Conservation (phyloP, 2,113 vertebrate genomes). For the Corythoichthys haematopterus region DNA sequence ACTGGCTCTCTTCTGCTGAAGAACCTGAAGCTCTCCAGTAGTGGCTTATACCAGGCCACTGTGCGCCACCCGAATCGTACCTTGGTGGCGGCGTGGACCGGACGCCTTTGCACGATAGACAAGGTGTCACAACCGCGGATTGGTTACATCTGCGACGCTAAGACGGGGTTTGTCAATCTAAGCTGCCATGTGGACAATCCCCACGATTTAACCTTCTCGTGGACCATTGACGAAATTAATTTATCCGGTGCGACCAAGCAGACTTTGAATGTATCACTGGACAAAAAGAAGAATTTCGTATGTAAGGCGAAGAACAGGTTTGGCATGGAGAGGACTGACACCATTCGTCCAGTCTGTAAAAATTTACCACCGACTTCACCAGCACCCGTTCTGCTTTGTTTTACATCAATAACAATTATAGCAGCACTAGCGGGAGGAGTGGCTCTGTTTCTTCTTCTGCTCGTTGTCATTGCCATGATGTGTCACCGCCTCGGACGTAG, state of each 20-base stretch:
- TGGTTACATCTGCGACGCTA: slow-evolving; percentile 37
- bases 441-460: slow-evolving; percentile 40
- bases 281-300: slow-evolving; percentile 21
- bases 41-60: slow-evolving; percentile 35
- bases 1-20: slow-evolving; percentile 44
- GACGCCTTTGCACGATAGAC: slow-evolving; percentile 39
- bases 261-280: slow-evolving; percentile 38
- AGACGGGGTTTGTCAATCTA: slow-evolving; percentile 24
- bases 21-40: slow-evolving; percentile 24
- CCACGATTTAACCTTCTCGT: slow-evolving; percentile 37
- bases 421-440: slow-evolving; percentile 28
- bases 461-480: slow-evolving; percentile 18
- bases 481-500: slow-evolving; percentile 16
- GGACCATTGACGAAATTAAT: slow-evolving; percentile 31
- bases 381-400: slow-evolving; percentile 18
- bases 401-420: slow-evolving; percentile 9
- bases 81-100: neutral
- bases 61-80: slow-evolving; percentile 4
- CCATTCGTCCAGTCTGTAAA: slow-evolving; percentile 32
- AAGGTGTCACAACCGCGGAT: slow-evolving; percentile 49
- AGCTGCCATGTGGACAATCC: slow-evolving; percentile 26
- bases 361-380: neutral
- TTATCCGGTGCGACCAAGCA: slow-evolving; percentile 29
- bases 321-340: slow-evolving; percentile 38
- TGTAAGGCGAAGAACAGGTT: slow-evolving; percentile 44